Evolutionary conservation across 2,113 vertebrate species (phyloP).

Genomic region (Podarcis raffonei): DNA sequence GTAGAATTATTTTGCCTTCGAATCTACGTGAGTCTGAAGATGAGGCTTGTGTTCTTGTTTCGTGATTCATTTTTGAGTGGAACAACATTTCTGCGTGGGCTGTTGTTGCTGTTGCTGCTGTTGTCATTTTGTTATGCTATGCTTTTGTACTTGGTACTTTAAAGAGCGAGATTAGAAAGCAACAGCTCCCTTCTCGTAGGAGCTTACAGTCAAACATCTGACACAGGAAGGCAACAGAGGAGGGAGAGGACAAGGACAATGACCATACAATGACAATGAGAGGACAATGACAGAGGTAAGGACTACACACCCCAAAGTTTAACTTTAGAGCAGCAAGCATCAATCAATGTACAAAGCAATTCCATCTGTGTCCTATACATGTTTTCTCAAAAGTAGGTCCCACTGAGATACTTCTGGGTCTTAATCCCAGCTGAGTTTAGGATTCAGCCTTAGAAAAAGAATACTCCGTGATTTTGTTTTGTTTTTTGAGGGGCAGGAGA

Average conservation of each 20-base stretch:
- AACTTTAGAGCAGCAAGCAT: not conserved
- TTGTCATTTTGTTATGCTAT: not conserved
- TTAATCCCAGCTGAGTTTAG: not conserved
- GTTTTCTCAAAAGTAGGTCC: too few species aligned
- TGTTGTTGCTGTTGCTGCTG: too few species aligned
- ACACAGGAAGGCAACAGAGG: not conserved
- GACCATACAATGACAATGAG: not conserved
- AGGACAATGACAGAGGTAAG: not conserved
- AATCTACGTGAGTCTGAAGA: not conserved
- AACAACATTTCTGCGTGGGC: not conserved
- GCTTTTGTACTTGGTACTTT: not conserved
- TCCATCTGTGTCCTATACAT: not conserved
- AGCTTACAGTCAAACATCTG: not conserved
- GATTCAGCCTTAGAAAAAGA: not conserved
- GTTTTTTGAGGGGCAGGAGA: too few species aligned
- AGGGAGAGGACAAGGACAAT: not conserved
- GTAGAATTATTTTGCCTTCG: conserved; percentile 7
- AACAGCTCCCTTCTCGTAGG: not conserved
- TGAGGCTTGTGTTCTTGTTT: fast-evolving
- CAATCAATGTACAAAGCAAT: not conserved
- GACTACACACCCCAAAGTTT: not conserved
- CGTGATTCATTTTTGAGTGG: not conserved
- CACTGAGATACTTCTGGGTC: not conserved
- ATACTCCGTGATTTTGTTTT: not conserved
- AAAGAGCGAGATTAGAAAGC: not conserved